Evolutionary conservation across 2,113 vertebrate species (phyloP), one percentile per base, ranked within the genome.

Genomic region (Pteropus alecto): DNA sequence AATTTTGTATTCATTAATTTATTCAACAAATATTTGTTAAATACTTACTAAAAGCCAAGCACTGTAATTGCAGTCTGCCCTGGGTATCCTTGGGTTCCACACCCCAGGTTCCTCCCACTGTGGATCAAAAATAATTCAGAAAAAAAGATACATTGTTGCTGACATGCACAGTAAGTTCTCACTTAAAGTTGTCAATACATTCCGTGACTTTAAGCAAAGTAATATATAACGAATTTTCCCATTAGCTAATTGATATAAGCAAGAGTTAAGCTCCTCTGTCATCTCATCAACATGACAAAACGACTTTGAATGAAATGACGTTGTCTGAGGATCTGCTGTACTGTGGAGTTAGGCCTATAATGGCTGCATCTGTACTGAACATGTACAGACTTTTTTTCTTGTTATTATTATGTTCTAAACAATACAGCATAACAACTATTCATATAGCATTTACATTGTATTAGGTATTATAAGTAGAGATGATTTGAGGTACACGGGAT

Each of bases 11-110:
- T 87, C 3, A 61, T 82, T 46, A 48, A 43, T 85, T 60, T 43
- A 41, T 11, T 88, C 38, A 81, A 76, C 5, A 92, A 89, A 26
- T 93, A 90, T 65, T 87, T 97, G 22, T 77, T 63, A 68, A 85
- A 48, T 35, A 83, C 77, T 16, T 68, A 14, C 6, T 79, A 48
- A 84, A 26, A 76, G 3, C 21, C 28, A 83, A 86, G 28, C 13
- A 83, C 43, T 87, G 9, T 63, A 61, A 46, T 95, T 86, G 61
- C 16, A 61, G 56, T 18, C 35, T 43, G 56, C 56, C 38, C 56
- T 82, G 35, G 41, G 26, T 61, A 41, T 30, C 26, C 35, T 4
- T 30, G 9, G 16, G 54, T 61, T 61, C 9, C 26, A 61, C 22
- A 61, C 24, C 60, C 60, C 24, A 3, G 24, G 60, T 61, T 61